phyloP scores from a whole-genome alignment of 2,888 invertebrate species.

The Octonoba sinensis region DNA sequence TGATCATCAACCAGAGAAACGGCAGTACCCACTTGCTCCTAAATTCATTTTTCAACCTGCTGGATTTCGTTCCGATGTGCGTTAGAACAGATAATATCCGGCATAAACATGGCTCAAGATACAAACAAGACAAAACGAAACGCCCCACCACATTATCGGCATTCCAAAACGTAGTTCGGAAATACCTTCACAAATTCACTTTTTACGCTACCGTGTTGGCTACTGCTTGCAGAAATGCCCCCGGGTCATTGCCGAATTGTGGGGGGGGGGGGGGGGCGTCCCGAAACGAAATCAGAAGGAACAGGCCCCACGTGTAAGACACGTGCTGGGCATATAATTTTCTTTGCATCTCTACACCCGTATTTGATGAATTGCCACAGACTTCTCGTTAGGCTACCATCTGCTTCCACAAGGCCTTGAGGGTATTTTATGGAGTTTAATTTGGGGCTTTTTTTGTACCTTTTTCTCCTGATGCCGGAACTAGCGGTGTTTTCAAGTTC shows the following conservation, averaged over 20 bases:
- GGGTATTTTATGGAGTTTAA: conserved; percentile 45
- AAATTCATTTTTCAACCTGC: too few species aligned
- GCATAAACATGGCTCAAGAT: too few species aligned
- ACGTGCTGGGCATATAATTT: conserved; percentile 59
- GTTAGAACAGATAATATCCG: too few species aligned
- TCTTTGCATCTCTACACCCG: conserved; percentile 51
- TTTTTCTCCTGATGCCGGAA: conserved; percentile 43
- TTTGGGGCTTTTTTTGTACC: conserved; percentile 1
- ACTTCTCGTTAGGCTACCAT: conserved; percentile 26
- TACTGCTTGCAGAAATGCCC: too few species aligned
- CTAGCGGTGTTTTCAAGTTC: conserved; percentile 3
- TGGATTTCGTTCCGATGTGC: too few species aligned
- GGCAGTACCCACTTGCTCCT: too few species aligned
- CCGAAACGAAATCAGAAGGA: too few species aligned
- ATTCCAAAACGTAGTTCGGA: conserved; percentile 37
- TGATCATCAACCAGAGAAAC: too few species aligned
- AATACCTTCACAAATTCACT: conserved; percentile 17
- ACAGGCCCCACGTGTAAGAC: conserved; percentile 42
- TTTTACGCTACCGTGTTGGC: too few species aligned
- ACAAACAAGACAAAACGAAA: too few species aligned
- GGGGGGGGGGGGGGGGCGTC: background rate
- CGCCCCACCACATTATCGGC: conserved; percentile 11
- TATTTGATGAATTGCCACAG: conserved; percentile 43
- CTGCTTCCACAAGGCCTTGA: conserved; percentile 40
- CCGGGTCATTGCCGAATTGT: too few species aligned